Percentiles rank a stretch among this genome's conserved stretches.
Evolutionary conservation across 2,888 invertebrate species (phyloP).

Genomic region (Polia nebulosa): DNA sequence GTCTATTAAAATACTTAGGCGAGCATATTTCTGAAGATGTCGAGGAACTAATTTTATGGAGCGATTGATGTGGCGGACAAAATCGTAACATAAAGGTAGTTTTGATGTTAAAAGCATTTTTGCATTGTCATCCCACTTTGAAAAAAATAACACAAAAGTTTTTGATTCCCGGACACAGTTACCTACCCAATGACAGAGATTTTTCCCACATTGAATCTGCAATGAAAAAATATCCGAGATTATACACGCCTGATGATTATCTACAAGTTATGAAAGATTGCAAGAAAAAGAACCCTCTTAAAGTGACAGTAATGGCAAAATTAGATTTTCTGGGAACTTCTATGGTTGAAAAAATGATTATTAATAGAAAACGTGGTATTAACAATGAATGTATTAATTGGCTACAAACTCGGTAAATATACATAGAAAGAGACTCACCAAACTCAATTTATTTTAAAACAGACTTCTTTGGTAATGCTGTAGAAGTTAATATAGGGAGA

Average conservation of each 20-base stretch:
- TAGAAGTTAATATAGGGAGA: constrained; percentile 32
- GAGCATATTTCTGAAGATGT: constrained; percentile 40
- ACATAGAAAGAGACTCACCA: background rate
- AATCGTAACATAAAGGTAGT: background rate
- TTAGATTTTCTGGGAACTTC: constrained; percentile 17
- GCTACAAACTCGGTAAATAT: background rate
- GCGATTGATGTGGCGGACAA: background rate
- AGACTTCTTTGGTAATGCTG: background rate
- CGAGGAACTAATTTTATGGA: constrained; percentile 33
- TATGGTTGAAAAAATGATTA: constrained; percentile 35
- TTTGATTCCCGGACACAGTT: background rate
- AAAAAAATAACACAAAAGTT: background rate
- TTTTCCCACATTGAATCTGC: constrained; percentile 36
- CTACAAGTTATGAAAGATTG: constrained; percentile 38
- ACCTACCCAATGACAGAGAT: constrained; percentile 40
- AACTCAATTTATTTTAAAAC: background rate
- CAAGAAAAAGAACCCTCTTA: background rate
- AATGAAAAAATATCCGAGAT: constrained; percentile 28
- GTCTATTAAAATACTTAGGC: constrained; percentile 43
- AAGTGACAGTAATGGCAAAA: background rate
- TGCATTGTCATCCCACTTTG: constrained; percentile 39
- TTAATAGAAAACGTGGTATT: constrained; percentile 46
- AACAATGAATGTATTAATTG: constrained; percentile 49
- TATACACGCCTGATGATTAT: background rate
- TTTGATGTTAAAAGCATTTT: constrained; percentile 30